Base-by-base conservation (phyloP, 1,140 invertebrate species). In the Drosophila bifasciata region DNA sequence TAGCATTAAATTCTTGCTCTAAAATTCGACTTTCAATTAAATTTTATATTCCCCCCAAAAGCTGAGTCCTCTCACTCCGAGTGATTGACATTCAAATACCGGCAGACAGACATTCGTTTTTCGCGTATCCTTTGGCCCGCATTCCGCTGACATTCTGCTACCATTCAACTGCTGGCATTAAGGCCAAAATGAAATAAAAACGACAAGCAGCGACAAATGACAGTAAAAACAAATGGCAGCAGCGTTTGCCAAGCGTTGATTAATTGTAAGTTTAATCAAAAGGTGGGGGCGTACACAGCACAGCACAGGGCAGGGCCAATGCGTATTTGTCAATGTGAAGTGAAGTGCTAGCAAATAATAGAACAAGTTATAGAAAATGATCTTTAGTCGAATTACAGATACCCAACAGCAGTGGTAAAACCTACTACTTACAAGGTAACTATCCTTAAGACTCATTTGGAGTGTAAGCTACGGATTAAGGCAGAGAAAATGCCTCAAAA, bases 191-290 rank as follows among this genome's bases (percentile, higher is more conserved):
- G 68, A 45, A 68, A 68, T 56, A 68, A 56, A 67, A 56, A 67
- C 41, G 49, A 59, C 13, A 2, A 32, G 3, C 28, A 25, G 4
- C 48, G 17, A 36, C 56, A 48, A 71, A 25, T 61, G 69, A 53
- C 68, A 55, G 49, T 72, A 62, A 72, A 72, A 58, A 61, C 48
- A 40, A 72, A 70, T 72, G 63, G 53, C 25, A 51, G 39, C 68
- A 72, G 36, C 19, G 52, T 56, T 25, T 25, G 48, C 28, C 46
- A 44, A 46, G 57, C 55, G 53, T 85, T 79, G 79, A 84, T 84
- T 79, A 85, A 84, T 84, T 72, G 80, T 67, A 53, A 53, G 62
- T 67, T 71, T 85, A 85, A 79, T 72, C 80, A 76, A 79, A 50
- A 28, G 58, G 36, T 36, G 32, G 32, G 32, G 32, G 32, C 8